A percentile compares a stretch with the other conserved stretches of the same genome.
Evolutionary conservation across 2,888 invertebrate genomes (phyloP).

Genomic region (Ephialtes manifestator): DNA sequence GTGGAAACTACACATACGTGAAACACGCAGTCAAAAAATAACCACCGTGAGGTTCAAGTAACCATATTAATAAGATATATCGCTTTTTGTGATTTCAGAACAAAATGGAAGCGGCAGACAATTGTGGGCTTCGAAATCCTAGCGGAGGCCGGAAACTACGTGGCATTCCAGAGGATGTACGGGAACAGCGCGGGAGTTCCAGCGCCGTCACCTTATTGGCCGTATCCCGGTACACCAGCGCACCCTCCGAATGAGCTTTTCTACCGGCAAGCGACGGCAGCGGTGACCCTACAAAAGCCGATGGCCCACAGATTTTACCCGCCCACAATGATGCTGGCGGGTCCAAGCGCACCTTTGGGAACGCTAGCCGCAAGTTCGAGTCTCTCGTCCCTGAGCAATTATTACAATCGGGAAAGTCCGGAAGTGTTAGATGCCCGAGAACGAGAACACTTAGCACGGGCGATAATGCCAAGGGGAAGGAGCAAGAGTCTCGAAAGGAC

Average conservation of each 20-base stretch:
- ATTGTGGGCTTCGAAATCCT: constrained; percentile 98
- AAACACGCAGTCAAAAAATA: too few relatives aligned
- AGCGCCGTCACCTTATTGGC: constrained; percentile 84
- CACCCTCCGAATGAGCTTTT: constrained; percentile 91
- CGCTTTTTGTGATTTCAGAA: constrained; percentile 88
- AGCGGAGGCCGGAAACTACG: constrained; percentile 99
- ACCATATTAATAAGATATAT: neutral
- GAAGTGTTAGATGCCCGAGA: constrained; percentile 79
- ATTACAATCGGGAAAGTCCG: constrained; percentile 81
- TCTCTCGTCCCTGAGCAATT: constrained; percentile 81
- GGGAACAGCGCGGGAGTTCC: constrained; percentile 83
- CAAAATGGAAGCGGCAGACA: constrained; percentile 99
- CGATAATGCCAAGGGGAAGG: constrained; percentile 77
- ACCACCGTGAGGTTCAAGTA: neutral
- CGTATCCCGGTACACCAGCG: constrained; percentile 87
- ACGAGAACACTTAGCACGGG: constrained; percentile 75
- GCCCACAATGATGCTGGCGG: constrained; percentile 89
- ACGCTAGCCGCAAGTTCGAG: constrained; percentile 90
- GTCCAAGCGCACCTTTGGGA: constrained; percentile 90
- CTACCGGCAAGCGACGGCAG: constrained; percentile 93
- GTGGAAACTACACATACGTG: too few relatives aligned
- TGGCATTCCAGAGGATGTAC: constrained; percentile 98
- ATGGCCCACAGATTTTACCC: constrained; percentile 90
- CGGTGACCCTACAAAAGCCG: constrained; percentile 93
- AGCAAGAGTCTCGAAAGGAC: constrained; percentile 81